Conservation (phyloP, 2,888 invertebrate species). For the Adela reaumurella region DNA sequence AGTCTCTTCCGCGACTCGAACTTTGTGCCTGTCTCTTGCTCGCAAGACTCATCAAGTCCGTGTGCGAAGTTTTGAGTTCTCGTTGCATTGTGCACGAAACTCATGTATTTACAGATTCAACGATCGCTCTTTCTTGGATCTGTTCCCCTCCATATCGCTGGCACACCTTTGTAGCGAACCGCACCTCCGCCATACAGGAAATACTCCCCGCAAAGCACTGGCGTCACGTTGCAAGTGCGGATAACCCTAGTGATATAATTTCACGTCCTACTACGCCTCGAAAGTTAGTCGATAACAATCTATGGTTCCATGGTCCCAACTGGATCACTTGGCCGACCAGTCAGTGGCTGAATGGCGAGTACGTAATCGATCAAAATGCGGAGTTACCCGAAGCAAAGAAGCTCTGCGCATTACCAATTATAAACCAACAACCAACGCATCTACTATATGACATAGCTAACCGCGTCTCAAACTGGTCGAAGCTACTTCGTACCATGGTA, state of each 20-base stretch:
- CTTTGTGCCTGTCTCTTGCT: conserved; percentile 5
- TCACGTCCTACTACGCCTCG: conserved; percentile 6
- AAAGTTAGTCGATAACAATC: neutral
- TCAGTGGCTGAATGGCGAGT: neutral
- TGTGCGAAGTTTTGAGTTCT: neutral
- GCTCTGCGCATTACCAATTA: neutral
- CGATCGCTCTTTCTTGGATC: conserved; percentile 9
- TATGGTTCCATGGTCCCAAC: too few relatives aligned
- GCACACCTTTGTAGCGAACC: conserved; percentile 10
- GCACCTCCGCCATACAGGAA: conserved; percentile 6
- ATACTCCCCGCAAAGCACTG: conserved; percentile 3
- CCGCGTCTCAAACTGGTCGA: neutral
- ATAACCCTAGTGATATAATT: too few relatives aligned
- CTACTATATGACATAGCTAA: neutral
- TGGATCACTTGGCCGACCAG: neutral
- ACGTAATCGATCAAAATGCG: too few relatives aligned
- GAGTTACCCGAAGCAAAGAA: neutral
- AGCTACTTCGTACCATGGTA: neutral
- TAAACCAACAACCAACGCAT: neutral
- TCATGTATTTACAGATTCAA: conserved; percentile 9
- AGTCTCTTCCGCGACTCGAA: conserved; percentile 6
- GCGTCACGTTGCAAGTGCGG: conserved; percentile 7
- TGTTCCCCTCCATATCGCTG: conserved; percentile 6
- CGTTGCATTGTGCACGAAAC: conserved; percentile 5
- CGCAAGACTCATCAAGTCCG: conserved; percentile 1